These are phyloP conservation scores for Trichogramma pretiosum DNA, from an alignment of 1,140 invertebrate genomes.

Conservation along the genomic window DNA sequence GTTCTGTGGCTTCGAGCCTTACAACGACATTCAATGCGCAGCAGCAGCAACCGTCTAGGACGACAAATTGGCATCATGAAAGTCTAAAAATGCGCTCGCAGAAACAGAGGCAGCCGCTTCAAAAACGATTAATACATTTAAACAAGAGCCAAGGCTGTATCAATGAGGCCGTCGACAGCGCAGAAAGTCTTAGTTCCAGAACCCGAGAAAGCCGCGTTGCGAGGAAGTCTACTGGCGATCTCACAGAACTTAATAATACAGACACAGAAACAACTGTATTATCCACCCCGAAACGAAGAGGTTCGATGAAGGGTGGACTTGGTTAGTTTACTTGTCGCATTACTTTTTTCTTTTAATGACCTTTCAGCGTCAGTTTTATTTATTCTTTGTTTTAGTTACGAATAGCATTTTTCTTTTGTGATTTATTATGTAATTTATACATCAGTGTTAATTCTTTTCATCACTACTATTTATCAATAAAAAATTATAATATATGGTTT, in stretches of 20 bases:
- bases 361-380: no score
- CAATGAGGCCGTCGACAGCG: slow-evolving; percentile 19
- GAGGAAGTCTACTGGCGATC: slow-evolving; percentile 63
- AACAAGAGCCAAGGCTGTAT: slow-evolving; percentile 36
- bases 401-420: no score
- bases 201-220: slow-evolving; percentile 21
- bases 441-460: no score
- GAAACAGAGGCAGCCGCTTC: background rate
- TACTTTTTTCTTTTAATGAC: no score
- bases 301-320: slow-evolving; percentile 55
- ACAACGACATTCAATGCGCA: background rate
- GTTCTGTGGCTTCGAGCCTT: background rate
- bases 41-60: background rate
- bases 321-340: slow-evolving; percentile 20
- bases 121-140: no score
- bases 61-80: background rate
- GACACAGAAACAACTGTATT: slow-evolving; percentile 52
- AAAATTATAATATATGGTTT: no score
- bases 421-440: no score
- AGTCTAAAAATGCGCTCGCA: background rate
- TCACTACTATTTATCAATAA: no score
- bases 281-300: slow-evolving; percentile 52
- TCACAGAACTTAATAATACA: slow-evolving; percentile 56
- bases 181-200: background rate
- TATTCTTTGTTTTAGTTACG: no score